Conservation (phyloP, 1,140 invertebrate species). For the Drosophila pseudoobscura region DNA sequence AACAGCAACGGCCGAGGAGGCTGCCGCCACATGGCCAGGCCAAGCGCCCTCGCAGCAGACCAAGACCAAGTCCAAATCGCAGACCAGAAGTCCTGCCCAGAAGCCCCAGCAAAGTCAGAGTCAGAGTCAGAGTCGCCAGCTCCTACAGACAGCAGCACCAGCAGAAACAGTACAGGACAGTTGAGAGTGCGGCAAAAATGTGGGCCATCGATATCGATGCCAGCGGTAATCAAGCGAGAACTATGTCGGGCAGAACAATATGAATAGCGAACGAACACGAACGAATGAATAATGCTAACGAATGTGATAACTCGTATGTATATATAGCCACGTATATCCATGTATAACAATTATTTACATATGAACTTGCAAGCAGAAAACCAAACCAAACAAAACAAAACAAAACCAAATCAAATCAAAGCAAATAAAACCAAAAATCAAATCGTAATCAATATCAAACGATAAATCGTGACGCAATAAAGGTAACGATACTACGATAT, state of each 20-base stretch:
- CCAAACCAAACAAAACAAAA: too few relatives aligned
- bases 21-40: constrained; percentile 25
- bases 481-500: too few relatives aligned
- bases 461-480: constrained; percentile 31
- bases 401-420: too few relatives aligned
- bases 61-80: constrained; percentile 12
- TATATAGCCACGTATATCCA: constrained; percentile 72
- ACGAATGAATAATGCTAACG: constrained; percentile 63
- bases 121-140: too few relatives aligned
- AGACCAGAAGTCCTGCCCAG: constrained; percentile 25
- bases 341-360: constrained; percentile 65
- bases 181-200: constrained; percentile 67
- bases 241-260: constrained; percentile 19
- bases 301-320: constrained; percentile 77
- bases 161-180: constrained; percentile 46
- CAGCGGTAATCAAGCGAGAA: constrained; percentile 49
- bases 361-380: constrained; percentile 27
- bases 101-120: too few relatives aligned
- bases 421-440: constrained; percentile 35
- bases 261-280: constrained; percentile 31
- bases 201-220: constrained; percentile 41
- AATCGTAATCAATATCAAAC: constrained; percentile 23
- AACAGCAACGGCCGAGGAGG: constrained; percentile 31
- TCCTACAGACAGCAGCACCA: constrained; percentile 11
- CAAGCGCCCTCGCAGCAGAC: constrained; percentile 16